Base-by-base conservation (phyloP, 1,140 invertebrate genomes). In the Adelges cooleyi region DNA sequence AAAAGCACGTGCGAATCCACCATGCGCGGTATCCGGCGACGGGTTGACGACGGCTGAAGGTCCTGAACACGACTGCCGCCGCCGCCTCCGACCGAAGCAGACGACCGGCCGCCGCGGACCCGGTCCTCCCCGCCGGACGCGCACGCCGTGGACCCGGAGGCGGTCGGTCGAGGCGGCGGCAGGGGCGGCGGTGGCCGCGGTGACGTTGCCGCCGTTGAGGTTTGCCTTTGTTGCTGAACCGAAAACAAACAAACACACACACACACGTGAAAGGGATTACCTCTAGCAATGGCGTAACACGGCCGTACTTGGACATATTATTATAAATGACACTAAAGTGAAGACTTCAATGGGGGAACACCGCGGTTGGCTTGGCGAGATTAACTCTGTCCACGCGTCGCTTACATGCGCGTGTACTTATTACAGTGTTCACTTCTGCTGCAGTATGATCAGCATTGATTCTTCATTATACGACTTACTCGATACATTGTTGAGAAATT, bases 211-310 rank as follows among this genome's bases (percentile, higher is more conserved):
- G 25, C 3, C 6, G 18, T 23, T 18, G 11, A 22, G 11, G 25
- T 23, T n/a, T 23, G 52, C 36, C n/a, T n/a, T n/a, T 25, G 53
- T 36, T 56, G 52, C 23, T 33, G 40, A 40, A 62, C 56, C 56
- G 42, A 62, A 62, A 62, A 62, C 56, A 62, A 62, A 62, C 42
- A 62, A 38, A 62, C 40, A 59, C 40, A 29, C 54, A 62, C 40
- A 59, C 40, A 29, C 54, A 46, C 54, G 42, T 46, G 54, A 33
- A 33, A 33, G 29, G 29, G 29, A 56, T 22, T 54, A 44, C 6
- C 36, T 6, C 51, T 10, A 53, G 29, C 29, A 20, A 17, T 42
- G 3, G 40, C 3, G n/a, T n/a, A n/a, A n/a, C n/a, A n/a, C n/a
- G n/a, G n/a, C n/a, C n/a, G n/a, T n/a, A n/a, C n/a, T n/a, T n/a